Percentiles rank a stretch among this genome's conserved stretches.
Evolutionary conservation across 1,140 invertebrate species (phyloP).

Genomic region (Zaprionus capensis): DNA sequence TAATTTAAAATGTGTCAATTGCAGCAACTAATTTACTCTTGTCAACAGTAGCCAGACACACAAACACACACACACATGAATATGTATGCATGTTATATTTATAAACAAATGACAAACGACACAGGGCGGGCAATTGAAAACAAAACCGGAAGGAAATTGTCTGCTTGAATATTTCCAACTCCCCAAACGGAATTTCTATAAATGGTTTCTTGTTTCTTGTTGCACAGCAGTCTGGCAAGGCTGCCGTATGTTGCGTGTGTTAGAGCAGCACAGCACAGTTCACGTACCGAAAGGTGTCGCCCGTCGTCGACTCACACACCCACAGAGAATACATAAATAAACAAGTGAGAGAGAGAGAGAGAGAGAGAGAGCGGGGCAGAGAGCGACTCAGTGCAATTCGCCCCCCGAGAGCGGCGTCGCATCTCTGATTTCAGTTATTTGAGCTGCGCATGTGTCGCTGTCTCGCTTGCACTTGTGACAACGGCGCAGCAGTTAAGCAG

Average conservation of each 20-base stretch:
- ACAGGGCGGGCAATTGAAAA: constrained; percentile 73
- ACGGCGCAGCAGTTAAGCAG: constrained; percentile 58
- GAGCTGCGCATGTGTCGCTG: constrained; percentile 41
- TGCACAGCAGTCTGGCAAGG: constrained; percentile 3
- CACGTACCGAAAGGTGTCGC: constrained; percentile 60
- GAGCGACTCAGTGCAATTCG: constrained; percentile 42
- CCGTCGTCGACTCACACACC: constrained; percentile 13
- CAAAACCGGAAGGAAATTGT: constrained; percentile 80
- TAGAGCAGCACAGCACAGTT: constrained; percentile 28
- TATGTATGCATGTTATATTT: constrained; percentile 49
- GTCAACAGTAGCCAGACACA: constrained; percentile 57
- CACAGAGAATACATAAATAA: constrained; percentile 16
- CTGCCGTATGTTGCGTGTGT: constrained; percentile 4
- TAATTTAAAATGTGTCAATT: constrained; percentile 80
- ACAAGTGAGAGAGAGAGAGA: constrained; percentile 11
- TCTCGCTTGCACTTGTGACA: constrained; percentile 27
- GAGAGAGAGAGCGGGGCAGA: constrained; percentile 7
- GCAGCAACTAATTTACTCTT: constrained; percentile 71
- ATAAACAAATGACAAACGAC: constrained; percentile 80
- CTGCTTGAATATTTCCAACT: constrained; percentile 57
- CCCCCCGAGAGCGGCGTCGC: constrained; percentile 61
- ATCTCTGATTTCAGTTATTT: constrained; percentile 79
- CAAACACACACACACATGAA: constrained; percentile 18
- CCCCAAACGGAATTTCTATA: constrained; percentile 60
- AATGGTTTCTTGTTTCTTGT: constrained; percentile 72